Evolutionary conservation across 2,888 invertebrate genomes (phyloP).

Genomic region (Aspidapion aeneum): DNA sequence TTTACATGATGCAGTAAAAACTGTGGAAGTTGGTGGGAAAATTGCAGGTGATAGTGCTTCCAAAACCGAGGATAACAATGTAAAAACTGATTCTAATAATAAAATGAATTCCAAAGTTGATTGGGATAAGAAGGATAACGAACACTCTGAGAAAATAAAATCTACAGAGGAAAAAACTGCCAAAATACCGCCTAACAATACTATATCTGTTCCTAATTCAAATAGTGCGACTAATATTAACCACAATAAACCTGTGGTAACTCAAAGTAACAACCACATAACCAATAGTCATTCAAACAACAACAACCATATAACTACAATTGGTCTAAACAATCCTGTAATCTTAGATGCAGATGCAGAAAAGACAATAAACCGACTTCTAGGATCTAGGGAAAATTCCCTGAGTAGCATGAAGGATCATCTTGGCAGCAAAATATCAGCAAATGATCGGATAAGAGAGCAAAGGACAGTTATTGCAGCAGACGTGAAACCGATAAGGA

Average conservation of each 20-base stretch:
- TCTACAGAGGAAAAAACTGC: constrained; percentile 11
- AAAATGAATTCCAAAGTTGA: not conserved
- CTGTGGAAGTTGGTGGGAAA: constrained; percentile 4
- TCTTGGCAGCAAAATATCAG: constrained; percentile 21
- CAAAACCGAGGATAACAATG: constrained; percentile 1
- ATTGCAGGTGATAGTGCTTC: too few relatives aligned
- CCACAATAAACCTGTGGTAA: not conserved
- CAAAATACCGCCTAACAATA: constrained; percentile 4
- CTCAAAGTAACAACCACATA: constrained; percentile 4
- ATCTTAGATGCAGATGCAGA: constrained; percentile 37
- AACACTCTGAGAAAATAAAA: constrained; percentile 28
- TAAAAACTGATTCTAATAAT: not conserved
- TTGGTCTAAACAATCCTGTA: constrained; percentile 33
- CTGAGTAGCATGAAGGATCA: constrained; percentile 7
- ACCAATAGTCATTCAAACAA: constrained; percentile 30
- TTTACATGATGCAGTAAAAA: constrained; percentile 25
- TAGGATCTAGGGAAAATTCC: constrained; percentile 24
- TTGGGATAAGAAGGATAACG: constrained; percentile 1
- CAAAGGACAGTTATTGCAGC: constrained; percentile 42
- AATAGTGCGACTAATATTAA: not conserved
- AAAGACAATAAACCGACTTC: constrained; percentile 38
- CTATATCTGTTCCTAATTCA: not conserved
- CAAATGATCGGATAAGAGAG: constrained; percentile 40
- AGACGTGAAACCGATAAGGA: constrained; percentile 46
- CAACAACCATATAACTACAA: constrained; percentile 34